Base-by-base conservation (phyloP, 2,888 invertebrate genomes). In the Julus scandinavius region DNA sequence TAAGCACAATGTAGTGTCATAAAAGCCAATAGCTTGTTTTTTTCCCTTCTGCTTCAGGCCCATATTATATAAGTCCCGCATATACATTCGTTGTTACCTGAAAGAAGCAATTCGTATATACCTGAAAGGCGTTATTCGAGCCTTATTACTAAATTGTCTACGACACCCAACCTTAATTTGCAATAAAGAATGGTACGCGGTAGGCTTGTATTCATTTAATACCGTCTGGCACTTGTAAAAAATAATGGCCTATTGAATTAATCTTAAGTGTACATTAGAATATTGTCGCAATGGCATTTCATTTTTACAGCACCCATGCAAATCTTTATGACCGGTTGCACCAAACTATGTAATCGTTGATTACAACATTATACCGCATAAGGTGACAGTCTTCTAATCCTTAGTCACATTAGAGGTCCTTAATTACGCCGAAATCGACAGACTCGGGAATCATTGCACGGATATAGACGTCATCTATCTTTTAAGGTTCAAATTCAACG, bases 1-100 rank as follows among this genome's bases (percentile, higher is more conserved):
- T 85, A 85, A 85, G 85, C 85, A 54, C 85, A 85, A 85, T 85
- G 85, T 85, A 85, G 85, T 85, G 49, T 85, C 41, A 85, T 85
- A 85, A 85, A 85, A 85, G 49, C 45, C 85, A 85, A 85, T 85
- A 85, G 45, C 45, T 49, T 85, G 85, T 85, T 49, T 85, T 85
- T 85, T 83, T 85, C 7, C 49, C n/a, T 41, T 41, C 85, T 49
- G 15, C 49, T 49, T 11, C 11, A 85, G 85, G 85, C 85, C 85
- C 41, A 20, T 85, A 41, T 49, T 85, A 85, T 41, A 85, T n/a
- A 17, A 85, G 49, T 41, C 85, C 85, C 41, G 15, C 41, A 85
- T 41, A 85, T 41, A 49, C 45, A 85, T 85, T 85, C 20, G 72
- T 72, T 72, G 72, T 72, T 72, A 72, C 85, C 20, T 85, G 49